Base-by-base conservation (phyloP, 2,113 vertebrate species). In the Rynchops niger region DNA sequence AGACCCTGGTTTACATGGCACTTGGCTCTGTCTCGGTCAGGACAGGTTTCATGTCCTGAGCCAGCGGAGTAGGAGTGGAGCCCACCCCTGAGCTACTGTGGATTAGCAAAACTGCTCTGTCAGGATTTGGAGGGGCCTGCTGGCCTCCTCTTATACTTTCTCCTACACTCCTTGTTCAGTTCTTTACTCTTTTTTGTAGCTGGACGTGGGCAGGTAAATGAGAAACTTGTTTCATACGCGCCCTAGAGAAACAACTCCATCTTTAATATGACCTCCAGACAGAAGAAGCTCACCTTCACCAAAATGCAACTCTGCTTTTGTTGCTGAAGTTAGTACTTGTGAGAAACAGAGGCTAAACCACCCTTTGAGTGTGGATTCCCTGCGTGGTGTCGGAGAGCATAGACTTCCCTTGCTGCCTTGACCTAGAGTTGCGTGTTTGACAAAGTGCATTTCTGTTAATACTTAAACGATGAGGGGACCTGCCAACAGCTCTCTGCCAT, bases 201-300 rank as follows among this genome's bases (percentile, higher is more conserved):
- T 65, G 55, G 43, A 21, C 8, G 23, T 17, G 12, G 17, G 9
- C 7, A 67, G 29, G 43, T n/a, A 69, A 59, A 61, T 36, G 9
- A 74, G 17, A 43, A 77, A 40, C 2, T 3, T 7, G 2, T 12
- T 86, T 92, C 5, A 1, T 25, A 3, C 0, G 0, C 36, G 8
- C 8, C 42, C 20, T 23, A 85, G 43, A 53, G 26, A 66, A 71
- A 58, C 3, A 8, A 17, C 2, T 42, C 3, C 4, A 5, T 4
- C 20, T 77, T 79, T 12, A 43, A 52, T 18, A 15, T 9, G 5
- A 10, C 15, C 8, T 65, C 16, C 36, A 15, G 8, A 22, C 2
- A 55, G 38, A 23, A 50, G 12, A 55, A 82, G 49, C 13, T 34
- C 2, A 2, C 14, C 25, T 52, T 42, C 4, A 1, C 42, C 42